Evolutionary conservation across 2,113 vertebrate genomes (phyloP).

Genomic region (Lepus timidus): DNA sequence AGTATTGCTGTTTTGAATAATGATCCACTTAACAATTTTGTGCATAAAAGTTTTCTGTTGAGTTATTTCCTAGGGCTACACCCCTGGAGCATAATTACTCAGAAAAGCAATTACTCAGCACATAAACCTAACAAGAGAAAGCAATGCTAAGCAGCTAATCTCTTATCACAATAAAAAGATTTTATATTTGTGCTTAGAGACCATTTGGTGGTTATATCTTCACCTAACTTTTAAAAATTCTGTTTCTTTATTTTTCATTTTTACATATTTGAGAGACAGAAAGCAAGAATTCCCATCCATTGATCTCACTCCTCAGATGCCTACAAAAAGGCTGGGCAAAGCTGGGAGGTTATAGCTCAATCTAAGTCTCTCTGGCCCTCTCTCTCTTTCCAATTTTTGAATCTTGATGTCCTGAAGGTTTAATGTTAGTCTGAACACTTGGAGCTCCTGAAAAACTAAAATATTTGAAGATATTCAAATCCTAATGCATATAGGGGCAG

Average conservation of each 20-base stretch:
- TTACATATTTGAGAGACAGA: too few species aligned
- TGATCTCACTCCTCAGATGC: too few species aligned
- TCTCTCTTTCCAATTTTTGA: neutral
- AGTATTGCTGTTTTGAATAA: slow-evolving; percentile 56
- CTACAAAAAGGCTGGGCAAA: too few species aligned
- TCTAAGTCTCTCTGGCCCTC: neutral
- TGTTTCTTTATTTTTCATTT: neutral
- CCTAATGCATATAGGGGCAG: neutral
- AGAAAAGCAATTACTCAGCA: slow-evolving; percentile 44
- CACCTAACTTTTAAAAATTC: neutral
- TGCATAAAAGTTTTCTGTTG: neutral
- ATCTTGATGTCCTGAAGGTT: neutral
- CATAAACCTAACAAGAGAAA: slow-evolving; percentile 50
- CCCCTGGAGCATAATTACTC: slow-evolving; percentile 18
- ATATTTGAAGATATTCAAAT: slow-evolving; percentile 44
- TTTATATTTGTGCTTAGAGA: slow-evolving; percentile 1
- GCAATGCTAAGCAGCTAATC: neutral
- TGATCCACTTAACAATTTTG: slow-evolving; percentile 27
- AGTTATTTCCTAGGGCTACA: slow-evolving; percentile 37
- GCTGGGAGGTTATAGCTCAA: too few species aligned
- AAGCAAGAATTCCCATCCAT: too few species aligned
- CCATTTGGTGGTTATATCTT: neutral
- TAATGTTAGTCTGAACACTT: slow-evolving; percentile 1
- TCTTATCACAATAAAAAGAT: slow-evolving; percentile 29
- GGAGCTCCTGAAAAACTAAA: neutral